Evolutionary conservation across 2,113 vertebrate species (phyloP), one percentile per base, ranked within the genome.

Genomic region (Crotalus horridus): DNA sequence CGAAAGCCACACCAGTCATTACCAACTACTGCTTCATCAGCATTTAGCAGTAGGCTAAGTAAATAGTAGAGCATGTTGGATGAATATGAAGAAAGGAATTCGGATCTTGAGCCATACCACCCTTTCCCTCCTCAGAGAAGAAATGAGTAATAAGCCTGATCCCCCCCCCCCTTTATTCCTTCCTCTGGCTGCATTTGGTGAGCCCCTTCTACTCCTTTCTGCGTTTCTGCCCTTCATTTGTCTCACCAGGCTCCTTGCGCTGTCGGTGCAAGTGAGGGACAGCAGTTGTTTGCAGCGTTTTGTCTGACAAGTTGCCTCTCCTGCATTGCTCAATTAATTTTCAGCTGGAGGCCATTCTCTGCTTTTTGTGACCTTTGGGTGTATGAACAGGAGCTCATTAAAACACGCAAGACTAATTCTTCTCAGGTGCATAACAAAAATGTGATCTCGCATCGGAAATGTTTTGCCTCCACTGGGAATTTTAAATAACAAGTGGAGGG

Each of bases 301-400:
- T 64, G 13, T 92, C 46, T 85, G 17, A 13, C 48, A 54, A 8
- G 24, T 13, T 21, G 11, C 21, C 58, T 56, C n/a, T 55, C 43
- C 56, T 87, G 59, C 55, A 88, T 43, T 53, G 56, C 86, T 43
- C 86, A 69, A 74, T 92, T 88, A 92, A 61, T 15, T 54, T 54
- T 0, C 11, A 1, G 1, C 54, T 8, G 2, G 33, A 48, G 33
- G 9, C 87, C 0, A 0, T 23, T 4, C 29, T 0, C 24, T 61
- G 23, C 15, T 20, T 1, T 3, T 91, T 51, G 0, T 0, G 10
- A 43, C 39, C n/a, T 89, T 93, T 39, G 3, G 33, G 3, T 0
- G 0, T 0, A 0, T 0, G 85, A 33, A 85, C 11, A 74, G 55
- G 90, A 74, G 23, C 91, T 85, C 93, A 74, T 74, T 85, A 89